Percentiles rank a stretch among this genome's conserved stretches.
These are phyloP conservation scores for Campoplex capitator DNA, from an alignment of 2,888 invertebrate genomes.

Conservation along the genomic window DNA sequence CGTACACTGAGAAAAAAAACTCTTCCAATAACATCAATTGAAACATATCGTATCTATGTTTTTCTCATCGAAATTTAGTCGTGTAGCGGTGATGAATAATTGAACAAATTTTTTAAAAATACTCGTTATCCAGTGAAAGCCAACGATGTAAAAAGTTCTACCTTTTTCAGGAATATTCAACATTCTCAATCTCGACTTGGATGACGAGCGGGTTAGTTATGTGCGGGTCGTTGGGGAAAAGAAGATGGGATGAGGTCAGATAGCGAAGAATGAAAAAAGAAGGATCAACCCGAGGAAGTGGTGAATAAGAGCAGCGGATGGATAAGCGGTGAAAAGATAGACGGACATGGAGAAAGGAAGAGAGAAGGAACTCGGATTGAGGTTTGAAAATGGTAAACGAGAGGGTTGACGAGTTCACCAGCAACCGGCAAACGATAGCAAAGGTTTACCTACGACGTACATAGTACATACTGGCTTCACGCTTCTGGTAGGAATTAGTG, in stretches of 20 bases:
- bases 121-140: neutral
- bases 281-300: constrained; percentile 17
- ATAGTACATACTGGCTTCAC: constrained; percentile 54
- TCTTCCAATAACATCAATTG: neutral
- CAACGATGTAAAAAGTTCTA: neutral
- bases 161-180: neutral
- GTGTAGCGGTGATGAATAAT: neutral
- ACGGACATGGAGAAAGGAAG: constrained; percentile 26
- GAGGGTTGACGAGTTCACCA: constrained; percentile 37
- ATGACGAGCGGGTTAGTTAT: constrained; percentile 13
- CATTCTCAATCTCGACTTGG: constrained; percentile 4
- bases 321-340: constrained; percentile 40
- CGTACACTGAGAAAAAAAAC: neutral
- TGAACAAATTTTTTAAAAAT: neutral
- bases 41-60: neutral
- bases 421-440: constrained; percentile 44
- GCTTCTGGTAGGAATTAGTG: constrained; percentile 67
- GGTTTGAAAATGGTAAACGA: constrained; percentile 44
- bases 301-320: constrained; percentile 29
- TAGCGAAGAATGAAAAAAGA: constrained; percentile 29
- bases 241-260: constrained; percentile 22
- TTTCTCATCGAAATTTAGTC: neutral
- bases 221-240: constrained; percentile 25
- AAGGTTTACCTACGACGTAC: constrained; percentile 42
- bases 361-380: constrained; percentile 5